Base-by-base conservation (phyloP, 2,797 vertebrate genomes). In the Iguana delicatissima region DNA sequence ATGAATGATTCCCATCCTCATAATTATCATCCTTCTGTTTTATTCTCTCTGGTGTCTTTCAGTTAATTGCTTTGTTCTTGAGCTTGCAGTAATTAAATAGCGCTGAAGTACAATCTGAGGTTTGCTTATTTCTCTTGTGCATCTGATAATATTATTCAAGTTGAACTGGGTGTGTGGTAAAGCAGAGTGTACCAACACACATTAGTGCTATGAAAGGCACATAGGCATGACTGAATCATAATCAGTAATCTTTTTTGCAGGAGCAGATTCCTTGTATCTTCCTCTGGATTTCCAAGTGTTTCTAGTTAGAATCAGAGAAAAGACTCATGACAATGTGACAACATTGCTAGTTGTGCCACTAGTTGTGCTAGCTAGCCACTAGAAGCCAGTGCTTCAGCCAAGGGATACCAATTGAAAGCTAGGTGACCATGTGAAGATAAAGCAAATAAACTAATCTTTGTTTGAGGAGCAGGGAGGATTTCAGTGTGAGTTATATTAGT, bases 1-100 rank as follows among this genome's bases (percentile, higher is more conserved):
- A 35, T 67, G 88, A 38, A 42, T 89, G 83, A 42, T 89, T 62
- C 50, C n/a, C 38, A 6, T 57, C 55, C 1, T 4, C 67, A 69
- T 91, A 87, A 91, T 87, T 77, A 87, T 76, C 35, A 84, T 92
- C 89, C 86, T 55, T 42, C 80, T 86, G 50, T 0, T 29, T 26
- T 7, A 77, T 22, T 85, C 76, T 84, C 89, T 55, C 46, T 7
- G 59, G 87, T 86, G 55, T 79, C 77, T 62, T 91, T 79, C 55
- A 55, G 52, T 1, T 72, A 72, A 86, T 73, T 87, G 76, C 46
- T 88, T 76, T 4, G 9, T 88, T 72, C 73, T 92, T 50, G 77
- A 82, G 89, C 80, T 29, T 26, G 22, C 35, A 5, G 7, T 59
- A 24, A 59, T 84, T 32, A 74, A 55, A 92, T 50, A 1, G 80